These are phyloP conservation scores for Galbula dea DNA, from an alignment of 2,113 vertebrate species.

Conservation along the genomic window DNA sequence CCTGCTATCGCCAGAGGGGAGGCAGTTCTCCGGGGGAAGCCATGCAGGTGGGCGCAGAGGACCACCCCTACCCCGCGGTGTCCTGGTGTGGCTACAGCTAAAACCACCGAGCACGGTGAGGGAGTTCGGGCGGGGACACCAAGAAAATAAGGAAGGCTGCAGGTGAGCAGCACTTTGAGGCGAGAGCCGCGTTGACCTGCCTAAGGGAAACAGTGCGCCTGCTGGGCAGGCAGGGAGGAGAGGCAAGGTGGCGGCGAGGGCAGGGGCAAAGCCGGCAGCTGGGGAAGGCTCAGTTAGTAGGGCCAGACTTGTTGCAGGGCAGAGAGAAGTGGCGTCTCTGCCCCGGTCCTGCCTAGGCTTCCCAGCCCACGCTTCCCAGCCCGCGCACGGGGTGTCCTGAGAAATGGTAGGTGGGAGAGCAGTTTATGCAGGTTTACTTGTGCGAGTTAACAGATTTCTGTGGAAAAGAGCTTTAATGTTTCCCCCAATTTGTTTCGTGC, in stretches of 20 bases:
- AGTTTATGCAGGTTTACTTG: neutral
- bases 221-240: too few species aligned
- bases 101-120: fast-evolving
- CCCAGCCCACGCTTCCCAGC: neutral
- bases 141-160: neutral
- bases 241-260: neutral
- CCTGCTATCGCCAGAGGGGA: neutral
- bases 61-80: fast-evolving
- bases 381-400: fast-evolving
- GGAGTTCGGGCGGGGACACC: fast-evolving
- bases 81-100: neutral
- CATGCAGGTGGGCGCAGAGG: constrained; percentile 40
- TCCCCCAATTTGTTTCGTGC: neutral
- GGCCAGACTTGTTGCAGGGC: fast-evolving
- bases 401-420: neutral
- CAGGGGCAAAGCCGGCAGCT: neutral
- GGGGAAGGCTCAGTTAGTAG: fast-evolving
- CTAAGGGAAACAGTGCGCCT: neutral
- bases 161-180: fast-evolving
- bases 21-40: fast-evolving
- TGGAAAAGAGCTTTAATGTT: neutral
- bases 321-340: neutral
- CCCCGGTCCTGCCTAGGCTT: fast-evolving
- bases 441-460: neutral
- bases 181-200: fast-evolving